Base-by-base conservation (phyloP, 2,888 invertebrate genomes). In the Drosophila emarginata region DNA sequence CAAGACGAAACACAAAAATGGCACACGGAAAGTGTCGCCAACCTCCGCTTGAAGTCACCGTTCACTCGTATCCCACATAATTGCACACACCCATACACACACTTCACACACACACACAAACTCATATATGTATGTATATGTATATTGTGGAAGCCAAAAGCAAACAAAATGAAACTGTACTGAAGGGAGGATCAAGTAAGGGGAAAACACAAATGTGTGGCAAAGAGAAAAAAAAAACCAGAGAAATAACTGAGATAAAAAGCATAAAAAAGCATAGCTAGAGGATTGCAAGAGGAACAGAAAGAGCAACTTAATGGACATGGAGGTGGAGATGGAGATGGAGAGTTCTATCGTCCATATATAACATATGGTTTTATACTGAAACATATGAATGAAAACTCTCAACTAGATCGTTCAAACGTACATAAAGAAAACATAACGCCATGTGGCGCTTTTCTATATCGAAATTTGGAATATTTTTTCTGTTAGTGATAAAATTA, bases 1-100 rank as follows among this genome's bases (percentile, higher is more conserved):
- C 37, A 61, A 69, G 52, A 64, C 70, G 67, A 56, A 64, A 65
- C 67, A 59, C 52, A 21, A 67, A 67, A 66, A 65, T 66, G 53
- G 59, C 67, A 60, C 39, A 64, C 53, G 50, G 32, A 63, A 65
- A 62, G 32, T 28, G 36, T 51, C 37, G 32, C 61, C 51, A 52
- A 14, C n/a, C 54, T n/a, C 26, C n/a, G 18, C 21, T 18, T 39
- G 9, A 32, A 28, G 15, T 60, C 26, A 50, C 50, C 59, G 12
- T 37, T 21, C n/a, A 54, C 14, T 51, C 32, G 28, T 45, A 59
- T 45, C 28, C 59, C 52, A 57, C 40, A 52, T 40, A 61, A 64
- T 58, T 72, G 72, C 51, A 62, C 39, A 73, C 57, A 76, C 57
- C 62, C 9, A 59, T 36, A 67, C 59, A 59, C 61, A 14, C n/a